A percentile compares a stretch with the other conserved stretches of the same genome.
These are phyloP conservation scores for Tipula helvola DNA, from an alignment of 2,888 invertebrate species.

Conservation along the genomic window DNA sequence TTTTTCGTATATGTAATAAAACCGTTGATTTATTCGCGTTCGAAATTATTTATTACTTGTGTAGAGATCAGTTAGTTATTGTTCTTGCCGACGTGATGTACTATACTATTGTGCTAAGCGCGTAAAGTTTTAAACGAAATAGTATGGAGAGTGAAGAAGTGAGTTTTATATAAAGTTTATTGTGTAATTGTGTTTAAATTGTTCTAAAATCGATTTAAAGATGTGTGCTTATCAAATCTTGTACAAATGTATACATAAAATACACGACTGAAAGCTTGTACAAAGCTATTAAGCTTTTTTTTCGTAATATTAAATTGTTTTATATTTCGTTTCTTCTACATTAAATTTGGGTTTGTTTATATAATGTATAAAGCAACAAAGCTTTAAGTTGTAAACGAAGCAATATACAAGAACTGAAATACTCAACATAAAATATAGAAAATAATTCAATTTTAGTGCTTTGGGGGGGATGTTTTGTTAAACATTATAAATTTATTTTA, in stretches of 20 bases:
- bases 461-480: neutral
- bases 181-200: neutral
- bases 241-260: neutral
- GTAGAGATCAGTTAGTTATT: neutral
- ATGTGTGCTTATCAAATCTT: neutral
- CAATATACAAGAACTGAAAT: neutral
- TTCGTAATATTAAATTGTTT: neutral
- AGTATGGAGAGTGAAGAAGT: neutral
- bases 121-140: neutral
- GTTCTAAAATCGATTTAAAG: neutral
- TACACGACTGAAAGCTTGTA: neutral
- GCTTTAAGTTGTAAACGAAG: neutral
- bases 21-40: neutral
- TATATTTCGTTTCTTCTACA: neutral
- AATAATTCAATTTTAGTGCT: neutral
- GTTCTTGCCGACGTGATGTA: neutral
- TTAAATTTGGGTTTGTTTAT: neutral
- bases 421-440: neutral
- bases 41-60: neutral
- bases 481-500: neutral
- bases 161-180: neutral
- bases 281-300: neutral
- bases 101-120: neutral
- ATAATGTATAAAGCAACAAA: neutral
- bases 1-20: too few relatives aligned